A percentile compares a stretch with the other conserved stretches of the same genome.
Evolutionary conservation across 2,797 vertebrate genomes (phyloP).

Genomic region (Psittacula derbiana): DNA sequence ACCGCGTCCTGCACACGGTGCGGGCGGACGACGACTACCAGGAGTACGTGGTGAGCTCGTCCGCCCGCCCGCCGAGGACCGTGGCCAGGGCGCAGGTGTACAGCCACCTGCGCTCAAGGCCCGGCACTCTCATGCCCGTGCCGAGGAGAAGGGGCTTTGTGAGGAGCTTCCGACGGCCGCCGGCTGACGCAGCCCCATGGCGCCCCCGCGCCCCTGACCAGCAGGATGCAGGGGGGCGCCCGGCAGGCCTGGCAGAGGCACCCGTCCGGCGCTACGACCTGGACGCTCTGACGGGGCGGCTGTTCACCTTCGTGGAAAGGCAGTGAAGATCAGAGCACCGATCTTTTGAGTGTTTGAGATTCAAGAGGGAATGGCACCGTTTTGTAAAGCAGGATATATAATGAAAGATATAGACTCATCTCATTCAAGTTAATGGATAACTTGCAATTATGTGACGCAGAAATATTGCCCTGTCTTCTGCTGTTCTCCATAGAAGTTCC

Average conservation of each 20-base stretch:
- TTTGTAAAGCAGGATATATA: not conserved
- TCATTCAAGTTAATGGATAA: not conserved
- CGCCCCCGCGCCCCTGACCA: rapidly evolving
- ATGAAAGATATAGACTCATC: not conserved
- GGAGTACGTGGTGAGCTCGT: rapidly evolving
- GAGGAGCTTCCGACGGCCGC: rapidly evolving
- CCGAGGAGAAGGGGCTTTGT: rapidly evolving
- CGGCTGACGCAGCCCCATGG: rapidly evolving
- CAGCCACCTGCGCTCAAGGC: too few species aligned
- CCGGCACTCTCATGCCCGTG: too few species aligned
- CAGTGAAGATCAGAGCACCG: not conserved
- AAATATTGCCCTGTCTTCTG: not conserved
- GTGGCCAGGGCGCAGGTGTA: rapidly evolving
- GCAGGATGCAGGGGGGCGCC: rapidly evolving
- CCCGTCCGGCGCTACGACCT: rapidly evolving
- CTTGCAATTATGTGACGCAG: not conserved
- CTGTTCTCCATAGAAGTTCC: not conserved
- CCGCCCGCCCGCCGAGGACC: rapidly evolving
- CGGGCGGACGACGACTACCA: rapidly evolving
- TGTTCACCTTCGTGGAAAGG: not conserved
- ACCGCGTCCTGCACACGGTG: rapidly evolving
- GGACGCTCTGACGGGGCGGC: too few species aligned
- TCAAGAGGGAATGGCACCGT: not conserved
- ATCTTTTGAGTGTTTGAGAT: not conserved
- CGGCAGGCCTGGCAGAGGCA: rapidly evolving